Percentiles rank a stretch among this genome's conserved stretches.
Evolutionary conservation across 2,113 vertebrate species (phyloP).

Genomic region (Acrocephalus kingi): DNA sequence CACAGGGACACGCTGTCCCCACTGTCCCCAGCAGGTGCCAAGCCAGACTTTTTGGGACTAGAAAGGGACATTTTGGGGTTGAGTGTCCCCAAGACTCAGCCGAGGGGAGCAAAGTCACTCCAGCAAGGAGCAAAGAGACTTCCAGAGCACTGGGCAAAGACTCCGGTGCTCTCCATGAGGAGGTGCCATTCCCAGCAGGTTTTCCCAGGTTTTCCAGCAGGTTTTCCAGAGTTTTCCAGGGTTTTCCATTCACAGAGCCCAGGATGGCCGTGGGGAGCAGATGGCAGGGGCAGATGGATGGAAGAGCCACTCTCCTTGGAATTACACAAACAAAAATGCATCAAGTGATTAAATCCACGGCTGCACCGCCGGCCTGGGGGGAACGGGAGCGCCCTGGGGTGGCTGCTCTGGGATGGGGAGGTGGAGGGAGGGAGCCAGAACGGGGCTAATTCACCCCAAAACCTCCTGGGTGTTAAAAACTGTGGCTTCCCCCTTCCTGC

Average conservation of each 20-base stretch:
- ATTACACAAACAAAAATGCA: slow-evolving; percentile 68
- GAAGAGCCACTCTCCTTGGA: slow-evolving; percentile 51
- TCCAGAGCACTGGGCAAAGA: not conserved
- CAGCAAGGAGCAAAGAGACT: not conserved
- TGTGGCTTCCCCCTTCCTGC: not conserved
- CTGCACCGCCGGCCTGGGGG: not conserved
- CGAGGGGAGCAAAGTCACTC: fast-evolving
- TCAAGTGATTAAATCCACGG: slow-evolving; percentile 65
- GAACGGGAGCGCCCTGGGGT: not conserved
- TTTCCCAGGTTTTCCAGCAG: not conserved
- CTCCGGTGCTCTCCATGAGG: fast-evolving
- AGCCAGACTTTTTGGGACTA: not conserved
- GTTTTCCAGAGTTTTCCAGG: not conserved
- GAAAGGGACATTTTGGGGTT: not conserved
- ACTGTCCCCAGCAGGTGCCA: not conserved
- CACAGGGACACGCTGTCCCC: not conserved
- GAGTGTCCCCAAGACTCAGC: not conserved
- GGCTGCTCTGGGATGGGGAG: not conserved
- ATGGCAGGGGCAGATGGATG: slow-evolving; percentile 77
- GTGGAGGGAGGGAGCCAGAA: not conserved
- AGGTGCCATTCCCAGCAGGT: not conserved
- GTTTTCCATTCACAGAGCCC: not conserved
- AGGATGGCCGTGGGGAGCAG: slow-evolving; percentile 56
- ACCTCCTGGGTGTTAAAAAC: not conserved
- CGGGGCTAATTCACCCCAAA: not conserved